These are phyloP conservation scores for Ellobius talpinus DNA, from an alignment of 2,113 vertebrate species.

Conservation along the genomic window DNA sequence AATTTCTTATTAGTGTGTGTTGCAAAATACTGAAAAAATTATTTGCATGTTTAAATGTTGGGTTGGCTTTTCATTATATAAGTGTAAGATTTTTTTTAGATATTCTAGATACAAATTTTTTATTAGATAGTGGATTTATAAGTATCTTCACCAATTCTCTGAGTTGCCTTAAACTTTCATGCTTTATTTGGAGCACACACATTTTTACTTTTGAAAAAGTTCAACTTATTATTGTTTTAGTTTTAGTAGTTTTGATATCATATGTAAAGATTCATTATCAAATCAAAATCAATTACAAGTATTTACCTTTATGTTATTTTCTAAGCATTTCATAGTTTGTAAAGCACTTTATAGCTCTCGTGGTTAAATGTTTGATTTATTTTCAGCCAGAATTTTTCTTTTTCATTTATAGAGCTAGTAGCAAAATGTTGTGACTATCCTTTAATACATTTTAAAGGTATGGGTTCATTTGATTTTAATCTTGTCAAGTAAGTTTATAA, in stretches of 20 bases:
- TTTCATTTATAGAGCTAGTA: background rate
- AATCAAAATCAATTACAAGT: background rate
- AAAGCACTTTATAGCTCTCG: background rate
- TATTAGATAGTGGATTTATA: background rate
- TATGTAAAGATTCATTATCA: background rate
- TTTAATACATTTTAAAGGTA: background rate
- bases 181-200: background rate
- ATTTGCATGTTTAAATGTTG: background rate
- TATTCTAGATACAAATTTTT: background rate
- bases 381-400: background rate
- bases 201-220: background rate
- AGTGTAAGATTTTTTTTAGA: background rate
- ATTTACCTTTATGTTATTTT: background rate
- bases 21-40: background rate
- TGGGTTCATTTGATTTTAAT: background rate
- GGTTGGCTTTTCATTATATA: background rate
- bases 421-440: background rate
- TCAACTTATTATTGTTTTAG: background rate
- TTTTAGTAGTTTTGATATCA: background rate
- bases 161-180: background rate
- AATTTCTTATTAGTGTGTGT: background rate
- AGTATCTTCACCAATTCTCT: background rate
- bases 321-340: background rate
- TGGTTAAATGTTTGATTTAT: background rate
- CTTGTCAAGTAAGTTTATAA: background rate